Base-by-base conservation (phyloP, 2,113 vertebrate species). In the Geococcyx californianus region DNA sequence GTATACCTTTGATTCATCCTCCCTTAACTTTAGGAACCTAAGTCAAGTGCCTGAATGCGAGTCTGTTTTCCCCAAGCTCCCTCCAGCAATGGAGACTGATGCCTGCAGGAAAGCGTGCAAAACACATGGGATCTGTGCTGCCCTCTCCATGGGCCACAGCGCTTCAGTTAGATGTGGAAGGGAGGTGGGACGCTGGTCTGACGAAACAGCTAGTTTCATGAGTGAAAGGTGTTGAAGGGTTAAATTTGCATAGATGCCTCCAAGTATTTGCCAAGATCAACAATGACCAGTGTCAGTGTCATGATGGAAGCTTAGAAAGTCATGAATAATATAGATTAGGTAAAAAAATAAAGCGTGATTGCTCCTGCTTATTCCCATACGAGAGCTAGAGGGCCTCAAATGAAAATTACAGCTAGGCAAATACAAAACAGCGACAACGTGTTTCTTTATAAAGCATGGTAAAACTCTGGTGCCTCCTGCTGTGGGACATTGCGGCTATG, bases 81-180 rank as follows among this genome's bases (percentile, higher is more conserved):
- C 38, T 82, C 56, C 45, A 72, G 31, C 40, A 68, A 8, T 15
- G 47, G 55, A 75, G 69, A 18, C 38, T 52, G 38, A 28, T 73
- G 58, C 36, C 67, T 36, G 20, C 49, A 62, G 87, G 70, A 60
- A 26, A n/a, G 21, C 1, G 0, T 26, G 13, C 14, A 24, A 56
- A 52, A 34, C 52, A 51, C 3, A 0, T 16, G 13, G 62, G 28
- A 7, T 31, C 58, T 68, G 40, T 52, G 40, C 70, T 87, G 84
- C 40, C 49, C 70, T 93, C 58, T 66, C n/a, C 0, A 0, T 42
- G 36, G 58, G 55, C 75, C 45, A 9, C 1, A 1, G 42, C 6
- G 0, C 40, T 66, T 62, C n/a, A 16, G 24, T 1, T 66, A 52
- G 13, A 9, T 33, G 17, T 42, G 73, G 54, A 10, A 36, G 49